Conservation (phyloP, 2,888 invertebrate species). For the Andrena flavipes region DNA sequence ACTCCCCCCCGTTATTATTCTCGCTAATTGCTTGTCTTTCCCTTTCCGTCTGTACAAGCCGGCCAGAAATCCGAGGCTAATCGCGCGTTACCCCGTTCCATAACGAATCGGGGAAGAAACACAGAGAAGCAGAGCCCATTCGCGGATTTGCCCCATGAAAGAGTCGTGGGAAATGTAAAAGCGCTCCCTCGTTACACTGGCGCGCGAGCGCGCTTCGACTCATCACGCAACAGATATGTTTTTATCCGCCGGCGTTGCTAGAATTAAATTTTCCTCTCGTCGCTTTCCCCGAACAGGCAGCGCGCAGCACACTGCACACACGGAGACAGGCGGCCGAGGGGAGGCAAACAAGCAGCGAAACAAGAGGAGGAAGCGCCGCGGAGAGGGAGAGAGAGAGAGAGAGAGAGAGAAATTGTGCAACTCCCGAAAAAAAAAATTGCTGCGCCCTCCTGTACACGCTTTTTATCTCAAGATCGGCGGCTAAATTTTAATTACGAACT, state of each 20-base stretch:
- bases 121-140: slow-evolving; percentile 35
- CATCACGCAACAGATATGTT: slow-evolving; percentile 61
- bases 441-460: slow-evolving; percentile 16
- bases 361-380: background rate
- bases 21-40: slow-evolving; percentile 5
- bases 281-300: slow-evolving; percentile 18
- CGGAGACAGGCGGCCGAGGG: background rate
- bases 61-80: slow-evolving; percentile 3
- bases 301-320: background rate
- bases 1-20: background rate
- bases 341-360: background rate
- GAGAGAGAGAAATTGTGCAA: slow-evolving; percentile 27
- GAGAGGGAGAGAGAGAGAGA: background rate
- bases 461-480: slow-evolving; percentile 60
- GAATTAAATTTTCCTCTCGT: slow-evolving; percentile 62
- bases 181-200: slow-evolving; percentile 66
- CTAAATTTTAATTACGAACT: slow-evolving; percentile 61
- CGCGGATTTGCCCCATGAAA: slow-evolving; percentile 43
- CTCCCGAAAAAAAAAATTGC: slow-evolving; percentile 12
- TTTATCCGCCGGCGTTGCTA: slow-evolving; percentile 53
- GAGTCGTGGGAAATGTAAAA: slow-evolving; percentile 68
- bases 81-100: background rate
- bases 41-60: background rate
- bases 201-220: slow-evolving; percentile 19
- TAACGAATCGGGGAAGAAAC: background rate